Evolutionary conservation across 2,888 invertebrate genomes (phyloP).

Genomic region (Coelogynopora nodosa): DNA sequence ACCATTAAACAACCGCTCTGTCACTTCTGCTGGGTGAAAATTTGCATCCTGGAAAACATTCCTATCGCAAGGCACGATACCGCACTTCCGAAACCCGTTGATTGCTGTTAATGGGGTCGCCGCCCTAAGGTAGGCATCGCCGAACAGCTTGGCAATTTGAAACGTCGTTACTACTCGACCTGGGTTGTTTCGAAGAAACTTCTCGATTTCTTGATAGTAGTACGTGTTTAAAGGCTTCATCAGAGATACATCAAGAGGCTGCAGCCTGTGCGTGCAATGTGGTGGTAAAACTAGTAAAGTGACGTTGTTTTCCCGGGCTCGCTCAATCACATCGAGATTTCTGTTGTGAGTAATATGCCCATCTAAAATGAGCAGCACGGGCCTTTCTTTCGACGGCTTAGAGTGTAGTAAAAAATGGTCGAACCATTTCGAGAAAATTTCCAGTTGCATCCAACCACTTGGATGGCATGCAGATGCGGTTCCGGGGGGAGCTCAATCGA

Average conservation of each 20-base stretch:
- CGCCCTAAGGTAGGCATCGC: not conserved
- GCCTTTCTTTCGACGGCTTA: not conserved
- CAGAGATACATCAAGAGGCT: not conserved
- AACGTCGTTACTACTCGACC: not conserved
- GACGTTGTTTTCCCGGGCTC: not conserved
- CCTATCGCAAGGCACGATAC: not conserved
- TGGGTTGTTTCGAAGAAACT: not conserved
- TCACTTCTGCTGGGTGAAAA: not conserved
- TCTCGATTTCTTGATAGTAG: not conserved
- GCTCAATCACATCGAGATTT: constrained; percentile 16
- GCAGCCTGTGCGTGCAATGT: too few relatives aligned
- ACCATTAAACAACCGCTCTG: not conserved
- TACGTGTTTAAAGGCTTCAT: not conserved
- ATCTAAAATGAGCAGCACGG: constrained; percentile 25
- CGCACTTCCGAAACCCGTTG: not conserved
- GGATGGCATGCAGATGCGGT: constrained; percentile 24
- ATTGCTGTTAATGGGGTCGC: not conserved
- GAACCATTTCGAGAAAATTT: constrained; percentile 24
- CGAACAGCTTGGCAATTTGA: not conserved
- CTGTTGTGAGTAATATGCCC: constrained; percentile 16
- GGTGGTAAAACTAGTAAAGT: not conserved
- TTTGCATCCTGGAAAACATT: not conserved
- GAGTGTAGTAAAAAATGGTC: not conserved
- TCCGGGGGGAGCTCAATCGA: not conserved
- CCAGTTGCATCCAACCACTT: not conserved